Evolutionary conservation across 1,140 invertebrate genomes (phyloP), one percentile per base, ranked within the genome.

Genomic region (Olivierus martensii): DNA sequence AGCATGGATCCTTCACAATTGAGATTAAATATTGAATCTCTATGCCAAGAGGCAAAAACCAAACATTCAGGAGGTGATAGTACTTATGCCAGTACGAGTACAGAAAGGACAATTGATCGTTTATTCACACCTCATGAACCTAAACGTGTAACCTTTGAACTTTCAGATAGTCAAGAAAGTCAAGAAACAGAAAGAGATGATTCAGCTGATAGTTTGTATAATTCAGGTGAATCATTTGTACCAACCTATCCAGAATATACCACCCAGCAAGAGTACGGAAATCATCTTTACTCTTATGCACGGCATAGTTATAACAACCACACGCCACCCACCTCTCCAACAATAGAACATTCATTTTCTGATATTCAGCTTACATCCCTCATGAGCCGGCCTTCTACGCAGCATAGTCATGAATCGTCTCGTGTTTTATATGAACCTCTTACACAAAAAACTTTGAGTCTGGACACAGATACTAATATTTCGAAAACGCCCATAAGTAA

Each of bases 261-360:
- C n/a, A 53, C 46, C 2, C 58, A 60, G 38, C 58, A 55, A 41
- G 56, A 60, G 34, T 60, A 60, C 48, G 59, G 59, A 14, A 57
- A 34, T 36, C 48, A 52, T 35, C 35, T 35, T 11, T 53, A 57
- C 44, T 52, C 46, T 39, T 57, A 59, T 49, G 47, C 50, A 12
- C 51, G 49, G 14, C 51, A 56, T 41, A 55, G 49, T 35, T 57
- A 59, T 35, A 22, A 43, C 10, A 52, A 21, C 34, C 49, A 38
- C 17, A 59, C 55, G 38, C 58, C 55, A 14, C 36, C 49, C n/a
- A 47, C 49, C 6, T 59, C 57, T 28, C 57, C 57, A 43, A 52
- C 50, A 7, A 46, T 59, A 37, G 53, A 59, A 28, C 50, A 56
- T 37, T 53, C 52, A 7, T 22, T 46, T 28, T 53, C 53, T 18